Conservation (phyloP, 2,888 invertebrate species). For the Pachymerium ferrugineum region DNA sequence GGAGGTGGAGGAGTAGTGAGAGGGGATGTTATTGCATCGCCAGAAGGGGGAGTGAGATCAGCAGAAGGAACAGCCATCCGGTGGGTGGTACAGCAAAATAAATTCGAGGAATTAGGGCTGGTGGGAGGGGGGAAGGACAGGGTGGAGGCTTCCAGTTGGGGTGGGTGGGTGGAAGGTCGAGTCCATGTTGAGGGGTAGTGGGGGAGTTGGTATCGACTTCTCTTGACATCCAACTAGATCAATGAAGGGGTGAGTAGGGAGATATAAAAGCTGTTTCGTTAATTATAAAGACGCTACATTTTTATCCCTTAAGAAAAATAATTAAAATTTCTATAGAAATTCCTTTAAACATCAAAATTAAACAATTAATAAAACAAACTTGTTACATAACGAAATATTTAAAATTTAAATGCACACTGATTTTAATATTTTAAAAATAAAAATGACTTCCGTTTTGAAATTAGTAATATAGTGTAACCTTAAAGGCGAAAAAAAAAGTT, state of each 20-base stretch:
- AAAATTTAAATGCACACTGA: no score
- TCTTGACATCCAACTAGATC: constrained; percentile 5
- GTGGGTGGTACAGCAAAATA: constrained; percentile 28
- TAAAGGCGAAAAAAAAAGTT: neutral
- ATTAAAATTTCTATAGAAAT: neutral
- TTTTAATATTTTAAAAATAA: neutral
- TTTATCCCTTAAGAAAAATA: neutral
- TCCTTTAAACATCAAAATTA: no score
- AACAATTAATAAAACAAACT: no score
- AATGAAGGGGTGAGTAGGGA: constrained; percentile 12
- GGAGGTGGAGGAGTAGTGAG: constrained; percentile 2
- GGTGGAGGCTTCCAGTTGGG: constrained; percentile 20
- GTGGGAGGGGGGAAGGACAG: constrained; percentile 20
- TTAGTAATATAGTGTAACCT: neutral
- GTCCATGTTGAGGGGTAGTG: constrained; percentile 6
- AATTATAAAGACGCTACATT: constrained; percentile 1
- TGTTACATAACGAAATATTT: no score
- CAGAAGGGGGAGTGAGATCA: neutral
- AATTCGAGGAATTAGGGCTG: constrained; percentile 28
- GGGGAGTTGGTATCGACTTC: constrained; percentile 7
- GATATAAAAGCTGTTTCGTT: constrained; percentile 6
- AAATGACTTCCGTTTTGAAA: neutral
- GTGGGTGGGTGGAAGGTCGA: constrained; percentile 23
- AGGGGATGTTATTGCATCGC: constrained; percentile 16
- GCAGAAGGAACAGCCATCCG: neutral